These are phyloP conservation scores for Hyposoter dolosus DNA, from an alignment of 2,888 invertebrate genomes.

Conservation along the genomic window DNA sequence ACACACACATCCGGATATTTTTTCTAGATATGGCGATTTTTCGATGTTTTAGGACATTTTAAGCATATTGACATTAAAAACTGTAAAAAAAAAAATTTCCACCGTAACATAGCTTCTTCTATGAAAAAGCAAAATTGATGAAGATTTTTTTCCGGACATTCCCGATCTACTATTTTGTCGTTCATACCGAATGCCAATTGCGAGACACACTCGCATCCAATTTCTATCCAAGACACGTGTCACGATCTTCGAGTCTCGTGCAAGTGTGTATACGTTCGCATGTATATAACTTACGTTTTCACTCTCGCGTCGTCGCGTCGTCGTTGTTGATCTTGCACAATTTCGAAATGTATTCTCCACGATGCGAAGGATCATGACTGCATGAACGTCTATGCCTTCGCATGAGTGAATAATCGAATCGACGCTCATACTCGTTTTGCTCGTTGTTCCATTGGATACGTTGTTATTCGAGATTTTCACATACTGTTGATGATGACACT, in stretches of 20 bases:
- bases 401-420: conserved; percentile 10
- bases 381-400: background rate
- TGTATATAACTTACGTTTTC: conserved; percentile 28
- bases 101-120: no score
- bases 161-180: background rate
- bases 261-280: background rate
- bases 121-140: no score
- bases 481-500: background rate
- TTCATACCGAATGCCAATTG: background rate
- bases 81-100: no score
- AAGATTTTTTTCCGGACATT: background rate
- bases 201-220: background rate
- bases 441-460: background rate
- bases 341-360: conserved; percentile 39
- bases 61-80: no score
- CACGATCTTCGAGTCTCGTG: conserved; percentile 1
- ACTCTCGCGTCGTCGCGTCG: conserved; percentile 25
- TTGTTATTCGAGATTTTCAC: conserved; percentile 2
- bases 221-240: conserved; percentile 35
- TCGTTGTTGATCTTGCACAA: conserved; percentile 9
- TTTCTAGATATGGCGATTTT: no score
- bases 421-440: conserved; percentile 20
- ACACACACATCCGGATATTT: no score
- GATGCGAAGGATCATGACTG: background rate
- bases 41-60: no score